These are phyloP conservation scores for Dimorphilus gyrociliatus DNA, from an alignment of 2,888 invertebrate genomes.

Conservation along the genomic window DNA sequence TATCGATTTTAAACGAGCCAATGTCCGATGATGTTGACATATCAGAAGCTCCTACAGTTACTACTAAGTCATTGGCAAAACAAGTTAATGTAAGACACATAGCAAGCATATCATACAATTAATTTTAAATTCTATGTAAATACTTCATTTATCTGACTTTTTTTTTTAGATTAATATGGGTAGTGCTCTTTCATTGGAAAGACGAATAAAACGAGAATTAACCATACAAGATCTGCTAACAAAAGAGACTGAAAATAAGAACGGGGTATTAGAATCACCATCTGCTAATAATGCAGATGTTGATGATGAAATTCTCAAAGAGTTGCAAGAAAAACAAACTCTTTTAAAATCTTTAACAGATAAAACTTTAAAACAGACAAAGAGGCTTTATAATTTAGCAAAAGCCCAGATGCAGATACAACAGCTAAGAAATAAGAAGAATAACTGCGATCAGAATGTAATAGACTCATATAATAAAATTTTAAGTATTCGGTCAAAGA, in stretches of 20 bases:
- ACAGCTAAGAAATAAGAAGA: slow-evolving; percentile 57
- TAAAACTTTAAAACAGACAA: slow-evolving; percentile 58
- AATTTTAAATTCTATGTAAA: too few relatives aligned
- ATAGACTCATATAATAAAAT: slow-evolving; percentile 71
- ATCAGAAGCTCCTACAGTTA: slow-evolving; percentile 23
- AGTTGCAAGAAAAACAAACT: slow-evolving; percentile 70
- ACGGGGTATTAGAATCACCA: too few relatives aligned
- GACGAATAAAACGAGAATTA: slow-evolving; percentile 63
- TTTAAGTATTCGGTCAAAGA: slow-evolving; percentile 60
- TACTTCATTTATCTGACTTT: too few relatives aligned
- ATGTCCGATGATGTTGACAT: slow-evolving; percentile 19
- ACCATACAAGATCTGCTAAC: slow-evolving; percentile 55
- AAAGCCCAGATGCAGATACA: slow-evolving; percentile 62
- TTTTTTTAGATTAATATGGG: slow-evolving; percentile 37
- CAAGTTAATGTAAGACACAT: too few relatives aligned
- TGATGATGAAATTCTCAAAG: slow-evolving; percentile 62
- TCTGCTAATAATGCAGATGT: slow-evolving; percentile 41
- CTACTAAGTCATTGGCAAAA: slow-evolving; percentile 28
- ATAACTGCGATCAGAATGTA: slow-evolving; percentile 47
- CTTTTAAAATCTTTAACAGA: slow-evolving; percentile 43
- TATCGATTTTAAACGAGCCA: too few relatives aligned
- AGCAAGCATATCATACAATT: too few relatives aligned
- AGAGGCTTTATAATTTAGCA: slow-evolving; percentile 50
- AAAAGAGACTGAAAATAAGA: too few relatives aligned
- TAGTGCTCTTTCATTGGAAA: slow-evolving; percentile 47